A percentile compares a stretch with the other conserved stretches of the same genome.
Conservation (phyloP, 2,797 vertebrate genomes). For the Cheirogaleus major region DNA sequence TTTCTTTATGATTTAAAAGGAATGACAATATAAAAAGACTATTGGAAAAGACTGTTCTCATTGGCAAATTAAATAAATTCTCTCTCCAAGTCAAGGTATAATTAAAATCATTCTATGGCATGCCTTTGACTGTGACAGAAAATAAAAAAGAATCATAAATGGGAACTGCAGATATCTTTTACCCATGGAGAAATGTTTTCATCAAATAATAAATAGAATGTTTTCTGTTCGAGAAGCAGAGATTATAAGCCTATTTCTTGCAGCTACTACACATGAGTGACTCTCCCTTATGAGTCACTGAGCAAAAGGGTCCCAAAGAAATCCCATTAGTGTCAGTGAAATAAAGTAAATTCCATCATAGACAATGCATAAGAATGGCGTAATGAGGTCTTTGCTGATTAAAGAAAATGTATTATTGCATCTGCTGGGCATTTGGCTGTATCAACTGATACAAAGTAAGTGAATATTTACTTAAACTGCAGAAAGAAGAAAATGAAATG, state of each 20-base stretch:
- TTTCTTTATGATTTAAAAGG: neutral
- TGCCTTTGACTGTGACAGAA: neutral
- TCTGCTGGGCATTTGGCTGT: neutral
- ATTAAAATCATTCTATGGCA: constrained; percentile 21
- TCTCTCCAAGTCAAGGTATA: constrained; percentile 21
- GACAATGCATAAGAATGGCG: neutral
- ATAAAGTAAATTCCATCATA: neutral
- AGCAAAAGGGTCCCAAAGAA: neutral
- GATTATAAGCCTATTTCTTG: neutral
- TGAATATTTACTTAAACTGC: neutral
- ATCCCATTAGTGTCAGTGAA: constrained; percentile 4
- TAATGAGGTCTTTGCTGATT: neutral
- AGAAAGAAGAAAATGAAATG: neutral
- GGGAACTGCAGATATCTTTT: neutral
- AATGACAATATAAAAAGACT: neutral
- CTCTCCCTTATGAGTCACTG: neutral
- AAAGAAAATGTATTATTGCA: neutral
- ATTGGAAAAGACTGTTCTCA: neutral
- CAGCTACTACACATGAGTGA: neutral
- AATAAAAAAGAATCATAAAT: constrained; percentile 2
- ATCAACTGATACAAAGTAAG: neutral
- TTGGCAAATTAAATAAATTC: constrained; percentile 27
- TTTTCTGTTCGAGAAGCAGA: neutral
- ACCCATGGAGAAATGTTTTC: constrained; percentile 13
- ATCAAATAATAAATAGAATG: constrained; percentile 16